Percentiles rank a stretch among this genome's conserved stretches.
phyloP scores from a whole-genome alignment of 2,797 vertebrate genomes.

The Rhinella marina region DNA sequence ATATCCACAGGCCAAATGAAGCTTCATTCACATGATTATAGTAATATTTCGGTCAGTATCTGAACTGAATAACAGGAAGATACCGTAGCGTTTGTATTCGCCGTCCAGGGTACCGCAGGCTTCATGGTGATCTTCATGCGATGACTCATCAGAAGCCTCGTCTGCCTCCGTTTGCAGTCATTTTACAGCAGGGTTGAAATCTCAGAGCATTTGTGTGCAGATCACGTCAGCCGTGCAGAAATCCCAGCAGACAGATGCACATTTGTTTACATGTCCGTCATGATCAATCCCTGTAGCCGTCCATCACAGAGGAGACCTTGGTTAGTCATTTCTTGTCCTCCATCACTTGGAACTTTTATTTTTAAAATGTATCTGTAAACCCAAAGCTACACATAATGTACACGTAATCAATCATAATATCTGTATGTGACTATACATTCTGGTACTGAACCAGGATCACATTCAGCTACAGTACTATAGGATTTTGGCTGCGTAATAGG shows the following conservation, averaged over 20 bases:
- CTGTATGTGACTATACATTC: too few species aligned
- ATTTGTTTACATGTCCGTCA: neutral
- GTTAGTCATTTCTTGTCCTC: neutral
- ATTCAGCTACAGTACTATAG: neutral
- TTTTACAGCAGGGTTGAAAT: neutral
- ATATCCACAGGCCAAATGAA: too few species aligned
- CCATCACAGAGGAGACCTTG: neutral
- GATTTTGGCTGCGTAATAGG: neutral
- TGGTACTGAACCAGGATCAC: neutral
- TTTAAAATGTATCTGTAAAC: neutral
- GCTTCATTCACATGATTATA: neutral
- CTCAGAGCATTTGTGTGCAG: neutral
- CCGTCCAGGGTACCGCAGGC: neutral
- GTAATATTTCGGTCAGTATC: neutral
- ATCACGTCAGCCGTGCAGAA: neutral
- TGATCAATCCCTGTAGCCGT: neutral
- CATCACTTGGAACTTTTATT: neutral
- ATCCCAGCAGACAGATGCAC: slow-evolving; percentile 16
- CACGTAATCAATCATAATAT: too few species aligned
- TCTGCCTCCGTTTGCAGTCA: neutral
- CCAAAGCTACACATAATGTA: neutral
- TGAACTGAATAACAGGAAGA: neutral
- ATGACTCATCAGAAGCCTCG: neutral
- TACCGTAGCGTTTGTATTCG: neutral
- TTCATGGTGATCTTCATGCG: neutral